Evolutionary conservation across 1,140 invertebrate species (phyloP).

Genomic region (Pseudomyrmex dendroicus): DNA sequence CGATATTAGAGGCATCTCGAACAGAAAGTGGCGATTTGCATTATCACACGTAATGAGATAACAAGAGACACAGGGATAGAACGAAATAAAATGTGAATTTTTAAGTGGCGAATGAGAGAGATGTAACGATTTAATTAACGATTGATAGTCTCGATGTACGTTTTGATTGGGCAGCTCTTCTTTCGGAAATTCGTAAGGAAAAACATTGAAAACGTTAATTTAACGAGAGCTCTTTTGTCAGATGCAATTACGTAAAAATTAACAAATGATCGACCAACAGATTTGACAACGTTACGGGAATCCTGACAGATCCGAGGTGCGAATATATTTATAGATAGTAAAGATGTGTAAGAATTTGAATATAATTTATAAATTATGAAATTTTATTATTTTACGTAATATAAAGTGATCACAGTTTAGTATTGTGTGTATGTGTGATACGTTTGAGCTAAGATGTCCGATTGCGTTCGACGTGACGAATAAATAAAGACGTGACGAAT

Average conservation of each 20-base stretch:
- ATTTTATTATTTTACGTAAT: background rate
- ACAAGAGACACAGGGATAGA: background rate
- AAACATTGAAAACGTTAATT: no score
- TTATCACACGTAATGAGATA: background rate
- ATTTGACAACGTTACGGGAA: no score
- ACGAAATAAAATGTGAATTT: background rate
- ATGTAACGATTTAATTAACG: constrained; percentile 10
- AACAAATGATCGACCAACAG: no score
- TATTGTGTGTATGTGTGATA: no score
- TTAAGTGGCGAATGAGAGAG: constrained; percentile 2
- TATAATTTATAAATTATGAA: background rate
- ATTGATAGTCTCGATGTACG: background rate
- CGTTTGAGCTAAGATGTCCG: background rate
- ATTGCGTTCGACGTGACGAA: background rate
- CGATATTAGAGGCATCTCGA: constrained; percentile 25
- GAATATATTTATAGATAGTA: no score
- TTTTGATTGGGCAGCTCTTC: background rate
- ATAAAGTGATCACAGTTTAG: no score
- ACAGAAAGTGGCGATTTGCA: constrained; percentile 51
- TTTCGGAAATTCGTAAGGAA: no score
- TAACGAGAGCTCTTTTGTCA: no score
- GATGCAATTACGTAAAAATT: no score
- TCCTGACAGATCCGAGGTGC: no score
- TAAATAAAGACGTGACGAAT: no score
- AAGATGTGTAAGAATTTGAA: background rate